Percentiles rank a stretch among this genome's conserved stretches.
Conservation (phyloP, 2,113 vertebrate genomes). For the Coptodon bakossiorum region DNA sequence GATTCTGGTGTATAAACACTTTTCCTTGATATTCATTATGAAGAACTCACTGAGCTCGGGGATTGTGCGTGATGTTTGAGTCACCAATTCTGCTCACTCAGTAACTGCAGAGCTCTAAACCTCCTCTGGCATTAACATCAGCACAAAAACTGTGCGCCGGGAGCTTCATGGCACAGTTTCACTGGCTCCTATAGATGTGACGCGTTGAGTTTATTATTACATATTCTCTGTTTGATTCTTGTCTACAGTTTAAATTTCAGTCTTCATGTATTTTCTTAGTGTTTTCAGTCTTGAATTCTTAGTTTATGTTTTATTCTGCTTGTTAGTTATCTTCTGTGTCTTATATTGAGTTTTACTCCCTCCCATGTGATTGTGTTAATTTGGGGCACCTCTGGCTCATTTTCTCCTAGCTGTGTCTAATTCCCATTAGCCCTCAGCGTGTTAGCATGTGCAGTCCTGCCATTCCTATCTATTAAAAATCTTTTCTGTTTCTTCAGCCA, state of each 20-base stretch:
- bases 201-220: background rate
- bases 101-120: background rate
- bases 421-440: background rate
- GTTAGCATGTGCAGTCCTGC: background rate
- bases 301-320: background rate
- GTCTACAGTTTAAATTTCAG: background rate
- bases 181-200: background rate
- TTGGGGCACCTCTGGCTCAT: background rate
- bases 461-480: background rate
- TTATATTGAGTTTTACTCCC: background rate
- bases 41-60: background rate
- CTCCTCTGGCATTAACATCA: background rate
- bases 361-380: background rate
- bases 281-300: background rate
- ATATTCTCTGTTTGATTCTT: background rate
- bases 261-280: background rate
- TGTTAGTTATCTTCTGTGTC: background rate
- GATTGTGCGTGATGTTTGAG: background rate
- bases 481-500: background rate
- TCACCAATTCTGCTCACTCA: background rate
- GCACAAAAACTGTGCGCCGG: background rate
- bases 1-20: background rate
- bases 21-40: background rate
- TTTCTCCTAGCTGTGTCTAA: background rate
- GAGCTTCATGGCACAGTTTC: background rate